A percentile compares a stretch with the other conserved stretches of the same genome.
These are phyloP conservation scores for Sinella curviseta DNA, from an alignment of 1,140 invertebrate genomes.

Conservation along the genomic window DNA sequence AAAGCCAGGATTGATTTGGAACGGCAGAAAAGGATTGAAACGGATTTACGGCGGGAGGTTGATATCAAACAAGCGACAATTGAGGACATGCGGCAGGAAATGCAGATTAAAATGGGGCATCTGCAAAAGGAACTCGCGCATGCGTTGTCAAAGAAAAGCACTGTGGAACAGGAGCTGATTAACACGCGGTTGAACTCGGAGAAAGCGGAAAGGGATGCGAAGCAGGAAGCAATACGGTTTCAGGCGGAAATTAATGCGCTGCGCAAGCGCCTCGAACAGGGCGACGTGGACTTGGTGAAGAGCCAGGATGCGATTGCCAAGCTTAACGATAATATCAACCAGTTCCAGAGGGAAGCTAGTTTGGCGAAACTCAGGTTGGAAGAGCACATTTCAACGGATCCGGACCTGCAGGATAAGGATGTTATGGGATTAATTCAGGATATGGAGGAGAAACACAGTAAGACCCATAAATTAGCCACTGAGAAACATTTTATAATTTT, in stretches of 20 bases:
- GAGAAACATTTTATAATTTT: too few species aligned
- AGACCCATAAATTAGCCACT: too few species aligned
- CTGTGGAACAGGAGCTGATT: slow-evolving; percentile 73
- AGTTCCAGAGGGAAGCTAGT: slow-evolving; percentile 73
- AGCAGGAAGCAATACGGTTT: slow-evolving; percentile 64
- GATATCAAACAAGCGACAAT: slow-evolving; percentile 69
- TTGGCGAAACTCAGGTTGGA: slow-evolving; percentile 36
- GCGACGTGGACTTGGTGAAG: slow-evolving; percentile 74
- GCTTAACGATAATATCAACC: slow-evolving; percentile 71
- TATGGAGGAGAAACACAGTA: slow-evolving; percentile 79
- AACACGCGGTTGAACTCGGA: slow-evolving; percentile 64
- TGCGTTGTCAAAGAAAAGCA: slow-evolving; percentile 70
- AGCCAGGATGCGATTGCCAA: slow-evolving; percentile 72
- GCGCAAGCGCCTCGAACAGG: slow-evolving; percentile 71
- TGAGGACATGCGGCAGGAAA: slow-evolving; percentile 75
- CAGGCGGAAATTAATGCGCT: slow-evolving; percentile 72
- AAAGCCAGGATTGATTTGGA: slow-evolving; percentile 75
- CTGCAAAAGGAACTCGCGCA: slow-evolving; percentile 73
- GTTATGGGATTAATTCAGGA: slow-evolving; percentile 60
- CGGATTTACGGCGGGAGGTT: slow-evolving; percentile 70
- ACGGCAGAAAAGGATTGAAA: slow-evolving; percentile 70
- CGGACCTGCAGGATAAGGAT: slow-evolving; percentile 28
- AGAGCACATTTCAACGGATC: slow-evolving; percentile 27
- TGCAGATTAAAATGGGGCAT: slow-evolving; percentile 72
- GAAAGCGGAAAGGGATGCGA: slow-evolving; percentile 67